Evolutionary conservation across 2,888 invertebrate genomes (phyloP).

Genomic region (Mantis religiosa): DNA sequence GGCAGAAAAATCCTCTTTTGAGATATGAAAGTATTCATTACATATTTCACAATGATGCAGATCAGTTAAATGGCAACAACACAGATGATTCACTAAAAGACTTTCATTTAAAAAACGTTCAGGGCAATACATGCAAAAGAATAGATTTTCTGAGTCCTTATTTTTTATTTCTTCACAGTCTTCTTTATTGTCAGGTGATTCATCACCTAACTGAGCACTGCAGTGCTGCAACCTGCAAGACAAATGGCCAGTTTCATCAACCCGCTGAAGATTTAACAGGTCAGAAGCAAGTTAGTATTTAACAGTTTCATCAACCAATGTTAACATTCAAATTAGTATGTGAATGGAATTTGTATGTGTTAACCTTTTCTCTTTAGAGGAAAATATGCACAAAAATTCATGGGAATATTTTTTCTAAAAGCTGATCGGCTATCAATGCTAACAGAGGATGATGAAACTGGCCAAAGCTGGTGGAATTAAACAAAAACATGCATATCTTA

Average conservation of each 20-base stretch:
- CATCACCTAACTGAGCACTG: background rate
- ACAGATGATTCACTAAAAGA: background rate
- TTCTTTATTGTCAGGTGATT: background rate
- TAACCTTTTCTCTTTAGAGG: too few species aligned
- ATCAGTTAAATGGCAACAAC: background rate
- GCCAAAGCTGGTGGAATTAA: too few species aligned
- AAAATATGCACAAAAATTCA: too few species aligned
- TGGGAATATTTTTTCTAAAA: too few species aligned
- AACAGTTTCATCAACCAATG: background rate
- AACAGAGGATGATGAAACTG: too few species aligned
- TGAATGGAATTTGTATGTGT: too few species aligned
- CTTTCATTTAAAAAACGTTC: background rate
- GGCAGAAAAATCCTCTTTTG: background rate
- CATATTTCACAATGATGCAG: background rate
- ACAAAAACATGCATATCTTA: too few species aligned
- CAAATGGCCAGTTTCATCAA: background rate
- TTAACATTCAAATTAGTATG: background rate
- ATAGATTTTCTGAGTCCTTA: background rate
- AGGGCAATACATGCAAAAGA: background rate
- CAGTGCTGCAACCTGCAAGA: constrained; percentile 3
- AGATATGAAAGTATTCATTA: background rate
- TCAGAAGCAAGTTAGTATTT: background rate
- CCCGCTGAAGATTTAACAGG: background rate
- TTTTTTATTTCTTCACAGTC: background rate
- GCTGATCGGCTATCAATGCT: too few species aligned